Conservation (phyloP, 2,797 vertebrate species). For the Silurus lanzhouensis region DNA sequence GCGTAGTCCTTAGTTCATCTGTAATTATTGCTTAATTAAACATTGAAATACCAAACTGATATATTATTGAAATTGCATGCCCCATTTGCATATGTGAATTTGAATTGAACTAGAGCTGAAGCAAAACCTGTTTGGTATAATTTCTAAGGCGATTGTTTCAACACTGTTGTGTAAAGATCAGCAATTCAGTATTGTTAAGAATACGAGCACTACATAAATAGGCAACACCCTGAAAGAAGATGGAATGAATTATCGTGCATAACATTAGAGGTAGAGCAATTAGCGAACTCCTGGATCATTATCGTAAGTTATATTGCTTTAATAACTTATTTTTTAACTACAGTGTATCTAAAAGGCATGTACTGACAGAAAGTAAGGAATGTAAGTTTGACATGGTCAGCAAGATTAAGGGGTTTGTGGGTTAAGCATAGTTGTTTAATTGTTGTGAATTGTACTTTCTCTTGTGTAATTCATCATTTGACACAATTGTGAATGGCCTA, state of each 20-base stretch:
- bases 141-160: neutral
- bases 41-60: neutral
- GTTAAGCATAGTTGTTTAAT: neutral
- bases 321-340: neutral
- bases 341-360: neutral
- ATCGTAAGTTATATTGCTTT: neutral
- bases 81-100: neutral
- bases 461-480: slow-evolving; percentile 8
- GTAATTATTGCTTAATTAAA: neutral
- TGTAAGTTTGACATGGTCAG: neutral
- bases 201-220: neutral
- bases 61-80: neutral
- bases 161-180: neutral
- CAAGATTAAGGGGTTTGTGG: neutral
- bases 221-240: neutral
- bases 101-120: slow-evolving; percentile 14
- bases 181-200: neutral
- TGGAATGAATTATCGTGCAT: neutral
- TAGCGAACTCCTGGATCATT: neutral
- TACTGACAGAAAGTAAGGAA: neutral
- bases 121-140: slow-evolving; percentile 34
- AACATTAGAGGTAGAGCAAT: neutral
- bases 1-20: neutral
- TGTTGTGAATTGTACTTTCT: too few relatives aligned
- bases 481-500: slow-evolving; percentile 6